These are phyloP conservation scores for Campaea margaritaria DNA, from an alignment of 2,888 invertebrate genomes.

Conservation along the genomic window DNA sequence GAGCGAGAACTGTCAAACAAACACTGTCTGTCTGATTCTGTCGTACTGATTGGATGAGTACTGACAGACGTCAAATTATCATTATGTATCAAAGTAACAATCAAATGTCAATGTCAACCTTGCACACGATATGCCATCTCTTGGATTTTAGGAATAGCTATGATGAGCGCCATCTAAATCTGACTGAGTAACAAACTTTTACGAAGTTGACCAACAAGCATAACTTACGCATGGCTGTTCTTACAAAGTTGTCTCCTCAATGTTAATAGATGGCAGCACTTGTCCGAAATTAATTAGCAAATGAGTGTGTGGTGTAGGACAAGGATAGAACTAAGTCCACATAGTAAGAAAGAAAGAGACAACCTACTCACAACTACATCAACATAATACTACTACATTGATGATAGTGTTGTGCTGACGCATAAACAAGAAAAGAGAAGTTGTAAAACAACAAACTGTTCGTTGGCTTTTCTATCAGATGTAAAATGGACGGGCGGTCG, in stretches of 20 bases:
- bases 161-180: no score
- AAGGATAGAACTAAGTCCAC: constrained; percentile 49
- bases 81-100: no score
- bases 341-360: constrained; percentile 48
- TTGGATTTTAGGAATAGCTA: no score
- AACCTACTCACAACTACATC: constrained; percentile 56
- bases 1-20: neutral
- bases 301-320: constrained; percentile 44
- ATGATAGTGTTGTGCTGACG: constrained; percentile 61
- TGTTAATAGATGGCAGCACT: constrained; percentile 63
- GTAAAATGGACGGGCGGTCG: constrained; percentile 83
- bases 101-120: no score
- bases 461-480: constrained; percentile 82
- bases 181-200: no score
- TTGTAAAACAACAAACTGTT: constrained; percentile 83
- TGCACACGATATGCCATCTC: no score
- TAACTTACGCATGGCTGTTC: constrained; percentile 3
- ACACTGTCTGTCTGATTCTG: neutral
- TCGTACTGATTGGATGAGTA: neutral
- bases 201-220: no score
- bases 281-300: constrained; percentile 54
- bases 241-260: constrained; percentile 2
- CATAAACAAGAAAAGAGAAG: constrained; percentile 83
- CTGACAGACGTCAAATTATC: no score
- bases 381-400: constrained; percentile 58